Evolutionary conservation across 2,888 invertebrate species (phyloP).

Genomic region (Girardia tigrina): DNA sequence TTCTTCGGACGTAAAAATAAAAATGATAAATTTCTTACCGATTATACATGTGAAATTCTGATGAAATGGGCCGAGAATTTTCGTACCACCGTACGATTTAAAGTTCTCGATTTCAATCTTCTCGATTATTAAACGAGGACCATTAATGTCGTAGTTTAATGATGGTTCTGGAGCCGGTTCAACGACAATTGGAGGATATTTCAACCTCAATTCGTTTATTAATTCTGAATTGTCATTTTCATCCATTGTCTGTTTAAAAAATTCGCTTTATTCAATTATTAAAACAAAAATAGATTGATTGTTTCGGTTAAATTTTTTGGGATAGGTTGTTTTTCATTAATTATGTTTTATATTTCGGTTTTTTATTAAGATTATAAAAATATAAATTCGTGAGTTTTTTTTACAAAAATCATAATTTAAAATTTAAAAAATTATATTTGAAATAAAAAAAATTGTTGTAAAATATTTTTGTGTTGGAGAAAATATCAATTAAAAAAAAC

Average conservation of each 20-base stretch:
- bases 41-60: slow-evolving; percentile 52
- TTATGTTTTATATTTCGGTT: no score
- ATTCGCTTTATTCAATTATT: not conserved
- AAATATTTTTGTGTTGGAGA: no score
- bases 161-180: slow-evolving; percentile 44
- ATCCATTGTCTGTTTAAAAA: not conserved
- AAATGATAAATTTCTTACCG: slow-evolving; percentile 25
- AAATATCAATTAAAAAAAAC: no score
- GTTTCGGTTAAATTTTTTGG: no score
- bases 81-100: slow-evolving; percentile 79
- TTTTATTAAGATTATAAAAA: no score
- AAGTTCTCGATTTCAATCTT: slow-evolving; percentile 81
- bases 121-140: slow-evolving; percentile 72
- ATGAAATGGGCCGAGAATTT: slow-evolving; percentile 78
- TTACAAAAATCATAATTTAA: no score
- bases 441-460: no score
- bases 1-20: slow-evolving; percentile 29
- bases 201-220: not conserved
- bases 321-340: no score
- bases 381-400: no score
- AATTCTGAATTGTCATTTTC: not conserved
- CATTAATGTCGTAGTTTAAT: slow-evolving; percentile 60
- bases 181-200: slow-evolving; percentile 42
- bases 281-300: not conserved
- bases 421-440: no score